phyloP scores from a whole-genome alignment of 35 echinoderm and acorn worm genomes.

The Eucidaris tribuloides region DNA sequence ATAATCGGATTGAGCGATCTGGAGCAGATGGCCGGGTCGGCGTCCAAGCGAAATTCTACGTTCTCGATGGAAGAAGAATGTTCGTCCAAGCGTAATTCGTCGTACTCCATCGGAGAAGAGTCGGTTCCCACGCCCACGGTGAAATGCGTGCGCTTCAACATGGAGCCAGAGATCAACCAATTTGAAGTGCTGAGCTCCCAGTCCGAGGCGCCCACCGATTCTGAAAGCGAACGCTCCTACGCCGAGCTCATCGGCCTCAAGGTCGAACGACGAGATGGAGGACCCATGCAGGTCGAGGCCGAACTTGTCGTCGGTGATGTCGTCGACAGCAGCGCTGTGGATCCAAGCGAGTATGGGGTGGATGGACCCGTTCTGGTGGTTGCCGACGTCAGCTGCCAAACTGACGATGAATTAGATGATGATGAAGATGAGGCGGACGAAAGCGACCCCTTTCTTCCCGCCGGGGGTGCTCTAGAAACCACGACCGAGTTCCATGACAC shows the following conservation, averaged over 20 bases:
- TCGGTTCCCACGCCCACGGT: constrained; percentile 17
- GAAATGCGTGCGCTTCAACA: constrained; percentile 94
- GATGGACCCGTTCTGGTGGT: constrained; percentile 51
- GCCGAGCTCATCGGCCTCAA: constrained; percentile 22
- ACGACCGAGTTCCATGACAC: constrained; percentile 62
- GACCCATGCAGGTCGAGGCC: constrained; percentile 6
- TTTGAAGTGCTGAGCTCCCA: constrained; percentile 78
- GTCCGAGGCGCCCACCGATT: constrained; percentile 25
- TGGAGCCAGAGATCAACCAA: constrained; percentile 84
- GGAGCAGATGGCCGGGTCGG: constrained; percentile 5
- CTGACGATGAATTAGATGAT: constrained; percentile 40
- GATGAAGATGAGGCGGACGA: not conserved
- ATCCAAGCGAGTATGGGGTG: constrained; percentile 27
- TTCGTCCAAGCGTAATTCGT: constrained; percentile 19
- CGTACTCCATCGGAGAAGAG: constrained; percentile 37
- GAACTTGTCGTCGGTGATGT: not conserved
- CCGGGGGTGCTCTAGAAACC: constrained; percentile 38
- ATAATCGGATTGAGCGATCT: constrained; percentile 16
- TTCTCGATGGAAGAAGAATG: constrained; percentile 21
- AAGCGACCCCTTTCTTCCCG: constrained; percentile 32
- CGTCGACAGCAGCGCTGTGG: constrained; percentile 12
- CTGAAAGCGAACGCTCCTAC: constrained; percentile 24
- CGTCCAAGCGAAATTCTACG: constrained; percentile 13
- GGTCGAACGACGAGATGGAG: not conserved
- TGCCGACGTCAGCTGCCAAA: constrained; percentile 50